A percentile compares a stretch with the other conserved stretches of the same genome.
These are phyloP conservation scores for Cinclus mexicanus DNA, from an alignment of 2,113 vertebrate genomes.

Conservation along the genomic window DNA sequence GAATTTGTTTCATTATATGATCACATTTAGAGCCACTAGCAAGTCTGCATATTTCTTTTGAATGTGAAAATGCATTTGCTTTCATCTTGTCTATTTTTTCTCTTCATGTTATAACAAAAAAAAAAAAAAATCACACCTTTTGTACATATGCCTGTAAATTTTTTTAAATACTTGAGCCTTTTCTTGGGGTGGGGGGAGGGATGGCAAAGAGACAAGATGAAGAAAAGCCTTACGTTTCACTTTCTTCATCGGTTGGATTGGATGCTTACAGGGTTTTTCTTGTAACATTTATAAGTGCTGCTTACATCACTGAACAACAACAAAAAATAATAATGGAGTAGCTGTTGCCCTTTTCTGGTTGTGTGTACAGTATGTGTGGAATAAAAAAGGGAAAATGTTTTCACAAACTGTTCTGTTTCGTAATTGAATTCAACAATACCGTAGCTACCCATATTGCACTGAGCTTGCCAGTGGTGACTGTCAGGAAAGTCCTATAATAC, in stretches of 20 bases:
- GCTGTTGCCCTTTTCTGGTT: conserved; percentile 85
- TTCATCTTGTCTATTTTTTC: conserved; percentile 81
- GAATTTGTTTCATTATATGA: conserved; percentile 65
- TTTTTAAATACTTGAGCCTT: conserved; percentile 99
- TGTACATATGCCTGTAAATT: conserved; percentile 99
- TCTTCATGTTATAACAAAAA: conserved; percentile 85
- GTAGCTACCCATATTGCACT: conserved; percentile 97
- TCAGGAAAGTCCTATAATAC: conserved; percentile 92
- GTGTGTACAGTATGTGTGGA: conserved; percentile 86
- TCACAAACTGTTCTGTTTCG: conserved; percentile 94
- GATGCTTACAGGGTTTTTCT: conserved; percentile 99
- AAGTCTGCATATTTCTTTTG: conserved; percentile 82
- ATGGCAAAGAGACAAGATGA: conserved; percentile 86
- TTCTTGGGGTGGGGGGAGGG: conserved; percentile 82
- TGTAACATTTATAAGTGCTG: conserved; percentile 99
- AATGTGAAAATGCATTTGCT: conserved; percentile 92
- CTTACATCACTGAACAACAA: conserved; percentile 97
- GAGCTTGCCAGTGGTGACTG: conserved; percentile 95
- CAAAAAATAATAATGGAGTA: conserved; percentile 89
- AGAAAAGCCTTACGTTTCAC: conserved; percentile 99
- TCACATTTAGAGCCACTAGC: conserved; percentile 94
- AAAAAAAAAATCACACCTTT: conserved; percentile 82
- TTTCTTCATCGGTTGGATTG: conserved; percentile 98
- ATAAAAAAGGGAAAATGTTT: conserved; percentile 90
- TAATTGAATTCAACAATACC: conserved; percentile 91